Evolutionary conservation across 2,888 invertebrate species (phyloP), one percentile per base, ranked within the genome.

Genomic region (Hypena proboscidalis): DNA sequence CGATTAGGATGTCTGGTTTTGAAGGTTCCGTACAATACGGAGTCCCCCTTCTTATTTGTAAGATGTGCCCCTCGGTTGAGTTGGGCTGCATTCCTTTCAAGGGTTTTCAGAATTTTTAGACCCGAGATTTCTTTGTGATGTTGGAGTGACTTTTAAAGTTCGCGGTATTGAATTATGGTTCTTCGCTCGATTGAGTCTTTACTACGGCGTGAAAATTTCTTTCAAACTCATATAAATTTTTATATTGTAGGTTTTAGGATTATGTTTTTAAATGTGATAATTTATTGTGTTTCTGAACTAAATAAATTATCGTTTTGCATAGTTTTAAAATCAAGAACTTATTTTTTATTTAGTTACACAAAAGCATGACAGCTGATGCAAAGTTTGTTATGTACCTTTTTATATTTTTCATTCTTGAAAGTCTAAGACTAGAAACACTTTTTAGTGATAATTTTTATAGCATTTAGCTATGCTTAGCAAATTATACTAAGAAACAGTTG

Each of bases 1-100:
- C 89, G 89, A 89, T 90, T 90, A 89, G 88, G 77, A 85, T 82
- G 87, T 88, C 90, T 90, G 90, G 87, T 88, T 89, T 84, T 79
- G 90, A 90, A 88, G 90, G 89, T 86, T 85, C 77, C 70, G 75
- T 77, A 88, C 87, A 89, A 88, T 87, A 80, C 77, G 71, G 69
- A 67, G 50, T 71, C 63, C 72, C 76, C 83, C 80, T 74, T 66
- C 78, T 77, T 85, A 86, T 86, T 89, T 85, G 87, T 85, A 79
- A 81, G 84, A 82, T 78, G 76, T 72, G 65, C 77, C 72, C 58
- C 75, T 70, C 70, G 70, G 64, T 65, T 52, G 67, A 70, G 71
- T 72, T 67, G 66, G 65, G 72, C 73, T 75, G 81, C 84, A 82
- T 80, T 74, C 74, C 75, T 68, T 68, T 66, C 56, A 69, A 76